Base-by-base conservation (phyloP, 2,113 vertebrate genomes). In the Sylvicapra grimmia region DNA sequence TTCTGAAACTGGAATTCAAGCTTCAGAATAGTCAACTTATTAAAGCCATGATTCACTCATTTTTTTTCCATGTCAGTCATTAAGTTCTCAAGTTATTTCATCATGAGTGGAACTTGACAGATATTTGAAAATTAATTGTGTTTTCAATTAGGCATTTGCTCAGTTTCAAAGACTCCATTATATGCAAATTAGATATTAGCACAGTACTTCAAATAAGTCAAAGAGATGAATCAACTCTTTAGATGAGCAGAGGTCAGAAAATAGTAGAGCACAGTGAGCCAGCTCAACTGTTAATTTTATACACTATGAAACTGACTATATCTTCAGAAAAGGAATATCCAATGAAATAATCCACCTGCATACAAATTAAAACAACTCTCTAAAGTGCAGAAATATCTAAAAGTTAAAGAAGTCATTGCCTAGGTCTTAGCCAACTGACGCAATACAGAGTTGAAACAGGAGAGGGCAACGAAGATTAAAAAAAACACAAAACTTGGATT, bases 381-480 rank as follows among this genome's bases (percentile, higher is more conserved):
- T 63, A 47, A 86, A 82, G 33, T n/a, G 23, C 65, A 87, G 92
- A 97, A 92, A 54, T 54, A 96, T 13, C 63, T 90, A 65, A 68
- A 82, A 79, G 79, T 80, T 80, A 93, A 80, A 49, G 58, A 79
- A 31, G 51, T 96, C 91, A 61, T 0, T 13, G 12, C 0, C 44
- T 15, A 75, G 84, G 75, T 51, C 33, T 96, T 10, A 75, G 87
- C 82, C 89, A 93, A 53, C 23, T 87, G 93, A 79, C 95, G 97
- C 87, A 97, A 96, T 98, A 77, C 98, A 94, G 33, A 61, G n/a
- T 91, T 97, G 86, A 72, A 97, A 98, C 99, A 98, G 97, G 86
- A 99, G 99, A 98, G 99, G 98, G 98, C 98, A 98, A 98, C 0
- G 96, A 97, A 98, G 98, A 98, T 97, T 97, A 63, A 93, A 92